Evolutionary conservation across 2,113 vertebrate genomes (phyloP).

Genomic region (Eubucco bourcierii): DNA sequence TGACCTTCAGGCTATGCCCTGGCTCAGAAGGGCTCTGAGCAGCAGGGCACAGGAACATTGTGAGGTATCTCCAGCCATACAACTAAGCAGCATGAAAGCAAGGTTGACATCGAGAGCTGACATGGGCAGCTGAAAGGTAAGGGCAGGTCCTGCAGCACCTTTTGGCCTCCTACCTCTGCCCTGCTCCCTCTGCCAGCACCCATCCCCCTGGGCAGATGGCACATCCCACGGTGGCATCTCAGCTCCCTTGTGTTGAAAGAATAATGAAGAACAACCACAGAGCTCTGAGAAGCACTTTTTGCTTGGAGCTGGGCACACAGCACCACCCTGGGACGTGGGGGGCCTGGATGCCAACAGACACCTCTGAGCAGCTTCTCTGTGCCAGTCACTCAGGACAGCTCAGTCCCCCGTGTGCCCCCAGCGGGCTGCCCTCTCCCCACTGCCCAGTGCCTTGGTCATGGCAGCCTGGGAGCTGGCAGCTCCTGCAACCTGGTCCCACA

Average conservation of each 20-base stretch:
- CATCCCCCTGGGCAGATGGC: neutral
- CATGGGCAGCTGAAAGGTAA: neutral
- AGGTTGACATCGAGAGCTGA: neutral
- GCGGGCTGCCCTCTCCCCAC: neutral
- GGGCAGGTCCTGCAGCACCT: neutral
- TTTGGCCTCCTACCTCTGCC: neutral
- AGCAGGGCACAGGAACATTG: neutral
- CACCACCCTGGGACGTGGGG: rapidly evolving
- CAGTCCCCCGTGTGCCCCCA: neutral
- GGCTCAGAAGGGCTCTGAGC: neutral
- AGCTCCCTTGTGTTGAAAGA: neutral
- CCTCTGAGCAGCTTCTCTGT: neutral
- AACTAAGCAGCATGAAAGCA: slow-evolving; percentile 17
- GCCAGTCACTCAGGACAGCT: neutral
- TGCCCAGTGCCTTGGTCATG: rapidly evolving
- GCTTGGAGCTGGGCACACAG: neutral
- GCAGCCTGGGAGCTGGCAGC: neutral
- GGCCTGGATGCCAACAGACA: neutral
- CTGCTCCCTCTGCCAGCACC: neutral
- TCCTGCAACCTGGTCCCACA: neutral
- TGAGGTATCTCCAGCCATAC: neutral
- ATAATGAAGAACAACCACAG: neutral
- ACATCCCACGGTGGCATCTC: neutral
- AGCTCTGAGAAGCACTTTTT: neutral
- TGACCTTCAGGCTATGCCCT: neutral